Evolutionary conservation across 2,888 invertebrate species (phyloP), one percentile per base, ranked within the genome.

Genomic region (Apeira syringaria): DNA sequence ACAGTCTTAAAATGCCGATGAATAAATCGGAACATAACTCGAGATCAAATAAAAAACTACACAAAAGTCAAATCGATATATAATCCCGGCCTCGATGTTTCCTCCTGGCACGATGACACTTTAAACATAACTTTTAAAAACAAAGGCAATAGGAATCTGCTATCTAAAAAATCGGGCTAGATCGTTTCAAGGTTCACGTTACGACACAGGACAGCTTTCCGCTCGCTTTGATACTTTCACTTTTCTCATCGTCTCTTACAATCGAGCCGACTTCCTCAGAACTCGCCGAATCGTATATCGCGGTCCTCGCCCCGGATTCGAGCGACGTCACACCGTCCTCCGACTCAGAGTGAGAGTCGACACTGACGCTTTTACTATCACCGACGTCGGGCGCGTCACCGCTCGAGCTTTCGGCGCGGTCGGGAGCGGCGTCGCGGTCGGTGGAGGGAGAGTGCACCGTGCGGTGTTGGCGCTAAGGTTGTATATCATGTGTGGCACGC

Each of bases 221-320:
- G 10, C 9, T 9, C 4, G 30, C 17, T 12, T 15, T 24, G 7
- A 2, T n/a, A 1, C 25, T 2, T 24, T 40, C 8, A 20, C 9
- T 15, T 1, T 12, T 4, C 5, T 20, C 20, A 7, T 9, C 22
- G 5, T n/a, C 29, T 0, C 2, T 10, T 7, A 1, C 22, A 46
- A 35, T 26, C 29, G 32, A 9, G 45, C 15, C 8, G 22, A 34
- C 44, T 24, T 6, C 33, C 12, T 40, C 39, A 25, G 25, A 17
- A 6, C 12, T 25, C 2, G 34, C 8, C 3, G 67, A 55, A 32
- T 58, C 68, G 56, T 57, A 62, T 15, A 70, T 56, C 12, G 69
- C 72, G 5, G 75, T 44, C 3, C 37, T 31, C 6, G 31, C 33
- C 11, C 12, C 37, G 11, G 43, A 44, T n/a, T 32, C 37, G 8